These are phyloP conservation scores for Blera fallax DNA, from an alignment of 2,888 invertebrate species.

Conservation along the genomic window DNA sequence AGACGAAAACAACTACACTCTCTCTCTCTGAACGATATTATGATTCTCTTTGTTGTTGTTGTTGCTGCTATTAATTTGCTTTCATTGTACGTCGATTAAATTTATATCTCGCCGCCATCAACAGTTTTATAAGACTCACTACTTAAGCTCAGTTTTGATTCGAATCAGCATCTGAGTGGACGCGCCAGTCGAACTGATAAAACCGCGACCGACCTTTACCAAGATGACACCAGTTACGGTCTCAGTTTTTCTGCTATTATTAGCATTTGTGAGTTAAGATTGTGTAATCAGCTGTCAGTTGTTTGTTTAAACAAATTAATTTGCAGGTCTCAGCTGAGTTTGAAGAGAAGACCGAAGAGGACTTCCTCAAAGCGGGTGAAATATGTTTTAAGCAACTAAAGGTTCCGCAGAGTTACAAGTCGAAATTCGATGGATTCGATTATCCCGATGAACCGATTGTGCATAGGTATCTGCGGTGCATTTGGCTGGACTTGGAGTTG, in stretches of 20 bases:
- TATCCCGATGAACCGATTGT: conserved; percentile 74
- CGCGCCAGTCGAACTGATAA: not conserved
- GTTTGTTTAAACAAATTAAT: not conserved
- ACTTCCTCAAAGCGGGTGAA: conserved; percentile 65
- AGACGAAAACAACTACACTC: not conserved
- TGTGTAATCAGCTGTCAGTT: not conserved
- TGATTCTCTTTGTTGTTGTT: not conserved
- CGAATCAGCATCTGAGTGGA: conserved; percentile 18
- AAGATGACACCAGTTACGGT: conserved; percentile 15
- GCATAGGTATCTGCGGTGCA: conserved; percentile 73
- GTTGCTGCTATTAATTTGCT: not conserved
- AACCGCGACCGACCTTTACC: not conserved
- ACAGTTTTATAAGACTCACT: not conserved
- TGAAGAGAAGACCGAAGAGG: conserved; percentile 45
- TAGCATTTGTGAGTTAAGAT: conserved; percentile 16
- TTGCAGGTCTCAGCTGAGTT: not conserved
- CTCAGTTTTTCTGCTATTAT: not conserved
- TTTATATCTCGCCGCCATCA: conserved; percentile 2
- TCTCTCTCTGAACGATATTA: not conserved
- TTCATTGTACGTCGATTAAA: not conserved
- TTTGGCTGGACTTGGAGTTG: conserved; percentile 71
- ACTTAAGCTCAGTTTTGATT: conserved; percentile 44
- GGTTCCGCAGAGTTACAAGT: conserved; percentile 27
- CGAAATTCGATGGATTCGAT: conserved; percentile 62
- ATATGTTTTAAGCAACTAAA: conserved; percentile 47